Evolutionary conservation across 1,140 invertebrate genomes (phyloP).

Genomic region (Drosophila tristis): DNA sequence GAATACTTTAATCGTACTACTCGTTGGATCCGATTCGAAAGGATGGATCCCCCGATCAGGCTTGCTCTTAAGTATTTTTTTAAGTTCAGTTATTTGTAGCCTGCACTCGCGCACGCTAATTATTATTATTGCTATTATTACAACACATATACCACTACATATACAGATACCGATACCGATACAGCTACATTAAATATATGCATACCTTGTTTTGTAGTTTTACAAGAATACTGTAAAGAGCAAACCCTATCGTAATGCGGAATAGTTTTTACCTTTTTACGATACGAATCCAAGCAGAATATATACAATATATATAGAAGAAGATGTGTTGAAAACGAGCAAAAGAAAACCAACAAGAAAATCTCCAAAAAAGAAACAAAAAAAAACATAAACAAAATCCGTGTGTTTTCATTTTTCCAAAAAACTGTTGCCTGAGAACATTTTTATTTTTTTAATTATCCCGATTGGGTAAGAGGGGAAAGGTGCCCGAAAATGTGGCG

Average conservation of each 20-base stretch:
- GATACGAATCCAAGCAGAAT: constrained; percentile 52
- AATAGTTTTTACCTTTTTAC: constrained; percentile 69
- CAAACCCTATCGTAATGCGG: constrained; percentile 52
- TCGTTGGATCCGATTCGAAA: constrained; percentile 1
- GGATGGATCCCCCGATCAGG: too few species aligned
- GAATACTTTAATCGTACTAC: constrained; percentile 72
- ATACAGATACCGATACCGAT: constrained; percentile 13
- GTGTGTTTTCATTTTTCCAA: constrained; percentile 60
- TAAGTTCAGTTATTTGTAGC: constrained; percentile 23
- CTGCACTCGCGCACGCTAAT: constrained; percentile 42
- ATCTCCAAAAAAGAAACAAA: constrained; percentile 52
- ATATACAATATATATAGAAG: constrained; percentile 61
- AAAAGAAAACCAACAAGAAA: constrained; percentile 37
- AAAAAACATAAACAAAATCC: constrained; percentile 57
- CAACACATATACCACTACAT: background rate
- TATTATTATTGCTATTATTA: constrained; percentile 18
- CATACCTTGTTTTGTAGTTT: constrained; percentile 76
- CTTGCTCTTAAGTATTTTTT: constrained; percentile 11
- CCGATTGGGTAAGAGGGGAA: background rate
- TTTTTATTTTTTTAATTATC: constrained; percentile 5
- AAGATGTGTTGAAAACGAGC: constrained; percentile 68
- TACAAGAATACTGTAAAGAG: constrained; percentile 70
- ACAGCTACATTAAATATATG: constrained; percentile 47
- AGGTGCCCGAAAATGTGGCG: constrained; percentile 7
- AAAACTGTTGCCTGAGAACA: constrained; percentile 1